Evolutionary conservation across 2,113 vertebrate species (phyloP).

Genomic region (Beaufortia kweichowensis): DNA sequence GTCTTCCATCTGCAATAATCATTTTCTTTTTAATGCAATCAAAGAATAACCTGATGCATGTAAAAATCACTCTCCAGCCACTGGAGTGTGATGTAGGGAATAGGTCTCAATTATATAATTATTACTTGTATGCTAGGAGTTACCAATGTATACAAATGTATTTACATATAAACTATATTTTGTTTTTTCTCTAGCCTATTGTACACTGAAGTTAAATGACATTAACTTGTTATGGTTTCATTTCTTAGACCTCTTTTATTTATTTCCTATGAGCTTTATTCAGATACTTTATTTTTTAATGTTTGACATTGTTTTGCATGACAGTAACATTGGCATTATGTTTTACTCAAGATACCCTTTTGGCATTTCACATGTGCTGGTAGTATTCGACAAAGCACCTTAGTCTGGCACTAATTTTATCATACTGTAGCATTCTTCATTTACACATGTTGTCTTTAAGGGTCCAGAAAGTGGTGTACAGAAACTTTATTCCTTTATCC

Average conservation of each 20-base stretch:
- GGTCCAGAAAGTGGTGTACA: neutral
- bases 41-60: neutral
- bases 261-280: slow-evolving; percentile 16
- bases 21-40: neutral
- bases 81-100: neutral
- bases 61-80: neutral
- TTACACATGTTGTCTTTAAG: slow-evolving; percentile 24
- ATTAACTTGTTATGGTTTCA: neutral
- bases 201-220: neutral
- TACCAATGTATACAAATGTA: neutral
- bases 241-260: slow-evolving; percentile 35
- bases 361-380: slow-evolving; percentile 7
- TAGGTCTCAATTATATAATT: neutral
- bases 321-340: neutral
- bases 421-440: neutral
- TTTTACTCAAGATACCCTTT: slow-evolving; percentile 17
- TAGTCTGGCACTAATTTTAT: slow-evolving; percentile 45
- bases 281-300: neutral
- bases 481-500: neutral
- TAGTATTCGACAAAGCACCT: slow-evolving; percentile 35
- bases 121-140: neutral
- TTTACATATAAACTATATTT: neutral
- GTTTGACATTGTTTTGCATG: neutral
- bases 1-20: neutral
- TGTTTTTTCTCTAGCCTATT: slow-evolving; percentile 2